Evolutionary conservation across 2,113 vertebrate genomes (phyloP), one percentile per base, ranked within the genome.

Genomic region (Balaenoptera acutorostrata): DNA sequence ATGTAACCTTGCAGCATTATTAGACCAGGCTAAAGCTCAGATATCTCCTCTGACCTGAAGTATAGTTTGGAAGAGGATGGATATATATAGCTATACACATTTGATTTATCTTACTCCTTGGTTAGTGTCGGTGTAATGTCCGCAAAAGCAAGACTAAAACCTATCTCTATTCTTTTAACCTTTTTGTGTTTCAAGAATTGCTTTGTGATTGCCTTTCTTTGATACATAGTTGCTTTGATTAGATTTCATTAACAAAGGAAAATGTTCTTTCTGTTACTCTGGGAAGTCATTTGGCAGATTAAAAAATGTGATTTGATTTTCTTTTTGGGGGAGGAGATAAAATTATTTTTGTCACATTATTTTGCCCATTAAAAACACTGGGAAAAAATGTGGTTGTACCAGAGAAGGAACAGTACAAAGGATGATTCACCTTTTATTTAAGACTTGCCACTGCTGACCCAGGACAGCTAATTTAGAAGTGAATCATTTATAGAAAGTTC

Each of bases 381-480:
- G 95, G 93, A 96, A 93, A 93, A 95, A 96, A 59, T 88, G 93
- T 95, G 95, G 96, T 94, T 97, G 93, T 8, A 89, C 88, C 5
- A 15, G 66, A 69, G 86, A 96, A 93, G 88, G 71, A 97, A 98
- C 93, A 96, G 91, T 41, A 96, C 97, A 93, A 97, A 98, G 97
- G 95, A 87, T 98, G 98, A 98, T 97, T 98, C 97, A 97, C 96
- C 78, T 98, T 98, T 98, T 99, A 98, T 98, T 98, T 98, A 97
- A 98, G 98, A 98, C 96, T 94, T 84, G 68, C 93, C 97, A 94
- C 96, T 96, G 93, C 87, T 98, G 96, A 98, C 97, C 96, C 78
- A 80, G 83, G 86, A 63, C 63, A 75, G 95, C 95, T 97, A 92
- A 98, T 97, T 98, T 98, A 98, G 98, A 97, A 98, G 98, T 98